phyloP scores from a whole-genome alignment of 2,888 invertebrate species.

The Eristalinus aeneus region DNA sequence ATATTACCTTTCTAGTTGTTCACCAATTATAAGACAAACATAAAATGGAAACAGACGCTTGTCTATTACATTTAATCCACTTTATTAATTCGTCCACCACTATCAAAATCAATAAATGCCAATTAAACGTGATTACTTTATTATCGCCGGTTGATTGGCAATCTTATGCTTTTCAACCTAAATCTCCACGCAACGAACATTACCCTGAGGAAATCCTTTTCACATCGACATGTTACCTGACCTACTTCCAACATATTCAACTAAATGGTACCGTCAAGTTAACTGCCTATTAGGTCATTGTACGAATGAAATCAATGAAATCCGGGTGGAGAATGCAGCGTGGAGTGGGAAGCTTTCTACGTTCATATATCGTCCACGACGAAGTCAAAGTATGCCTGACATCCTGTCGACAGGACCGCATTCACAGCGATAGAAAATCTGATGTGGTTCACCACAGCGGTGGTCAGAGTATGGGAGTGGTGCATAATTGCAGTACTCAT shows the following conservation, averaged over 20 bases:
- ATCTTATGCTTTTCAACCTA: conserved; percentile 41
- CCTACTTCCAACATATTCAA: conserved; percentile 18
- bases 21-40: not conserved
- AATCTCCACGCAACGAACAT: not conserved
- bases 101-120: not conserved
- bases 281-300: conserved; percentile 19
- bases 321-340: conserved; percentile 5
- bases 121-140: not conserved
- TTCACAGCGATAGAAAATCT: not conserved
- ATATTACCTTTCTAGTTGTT: no score
- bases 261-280: not conserved
- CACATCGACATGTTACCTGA: conserved; percentile 14
- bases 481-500: conserved; percentile 2
- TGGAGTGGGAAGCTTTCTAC: conserved; percentile 20
- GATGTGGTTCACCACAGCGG: not conserved
- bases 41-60: not conserved
- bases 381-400: conserved; percentile 47
- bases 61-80: not conserved
- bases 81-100: not conserved
- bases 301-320: conserved; percentile 48
- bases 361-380: conserved; percentile 27
- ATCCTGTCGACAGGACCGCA: conserved; percentile 19
- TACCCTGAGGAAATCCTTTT: conserved; percentile 29
- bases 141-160: not conserved
- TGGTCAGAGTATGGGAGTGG: not conserved